Evolutionary conservation across 35 echinoderm and acorn worm species (phyloP).

Genomic region (Lytechinus variegatus): DNA sequence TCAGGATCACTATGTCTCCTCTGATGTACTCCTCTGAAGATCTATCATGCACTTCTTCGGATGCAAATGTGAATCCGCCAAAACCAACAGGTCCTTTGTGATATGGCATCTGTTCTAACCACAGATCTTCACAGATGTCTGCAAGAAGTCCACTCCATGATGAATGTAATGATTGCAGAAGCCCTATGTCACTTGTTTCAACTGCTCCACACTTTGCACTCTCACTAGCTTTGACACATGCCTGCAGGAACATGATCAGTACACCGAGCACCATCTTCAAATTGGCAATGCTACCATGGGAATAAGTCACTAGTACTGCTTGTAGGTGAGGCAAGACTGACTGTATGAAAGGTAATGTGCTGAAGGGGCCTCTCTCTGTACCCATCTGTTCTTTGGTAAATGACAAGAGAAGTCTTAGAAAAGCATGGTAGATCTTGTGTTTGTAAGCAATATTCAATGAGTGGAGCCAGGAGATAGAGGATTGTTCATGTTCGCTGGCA

Average conservation of each 20-base stretch:
- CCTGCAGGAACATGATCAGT: neutral
- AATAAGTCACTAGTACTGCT: neutral
- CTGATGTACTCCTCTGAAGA: neutral
- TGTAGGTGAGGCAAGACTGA: neutral
- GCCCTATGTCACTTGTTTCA: neutral
- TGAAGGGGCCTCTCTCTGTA: neutral
- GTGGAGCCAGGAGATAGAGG: neutral
- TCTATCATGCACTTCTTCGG: neutral
- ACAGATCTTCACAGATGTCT: neutral
- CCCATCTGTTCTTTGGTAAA: neutral
- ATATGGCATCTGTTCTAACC: neutral
- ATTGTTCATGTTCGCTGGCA: neutral
- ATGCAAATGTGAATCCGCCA: neutral
- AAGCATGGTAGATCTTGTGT: neutral
- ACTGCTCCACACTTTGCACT: neutral
- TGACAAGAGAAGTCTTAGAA: neutral
- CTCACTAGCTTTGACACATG: neutral
- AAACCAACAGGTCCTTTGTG: neutral
- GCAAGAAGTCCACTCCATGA: neutral
- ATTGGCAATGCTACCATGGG: neutral
- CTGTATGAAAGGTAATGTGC: neutral
- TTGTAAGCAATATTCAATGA: neutral
- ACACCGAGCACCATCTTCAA: neutral
- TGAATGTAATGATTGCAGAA: neutral
- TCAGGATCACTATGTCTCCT: neutral